Evolutionary conservation across 2,888 invertebrate species (phyloP).

Genomic region (Lissonota sp.): DNA sequence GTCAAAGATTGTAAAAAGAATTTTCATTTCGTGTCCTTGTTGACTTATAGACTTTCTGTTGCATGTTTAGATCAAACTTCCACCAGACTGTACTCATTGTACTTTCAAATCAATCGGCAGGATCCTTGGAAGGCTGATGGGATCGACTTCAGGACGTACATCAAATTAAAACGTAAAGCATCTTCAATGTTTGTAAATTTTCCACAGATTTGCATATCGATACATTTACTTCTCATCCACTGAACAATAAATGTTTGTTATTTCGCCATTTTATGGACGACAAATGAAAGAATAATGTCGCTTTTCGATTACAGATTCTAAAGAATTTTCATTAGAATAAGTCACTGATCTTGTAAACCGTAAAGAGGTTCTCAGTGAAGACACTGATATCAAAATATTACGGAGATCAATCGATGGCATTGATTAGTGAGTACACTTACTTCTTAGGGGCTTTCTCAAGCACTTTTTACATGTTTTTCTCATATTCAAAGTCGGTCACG

Average conservation of each 20-base stretch:
- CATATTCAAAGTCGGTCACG: not conserved
- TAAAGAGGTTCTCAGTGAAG: not conserved
- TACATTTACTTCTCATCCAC: too few species aligned
- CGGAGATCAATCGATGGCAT: slow-evolving; percentile 13
- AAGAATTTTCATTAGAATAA: not conserved
- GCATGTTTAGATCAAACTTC: slow-evolving; percentile 22
- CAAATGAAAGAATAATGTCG: too few species aligned
- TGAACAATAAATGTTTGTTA: too few species aligned
- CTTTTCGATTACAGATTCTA: slow-evolving; percentile 1
- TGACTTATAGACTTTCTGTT: too few species aligned
- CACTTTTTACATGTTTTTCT: slow-evolving; percentile 9
- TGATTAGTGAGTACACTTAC: slow-evolving; percentile 32
- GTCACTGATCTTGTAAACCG: not conserved
- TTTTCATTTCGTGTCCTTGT: too few species aligned
- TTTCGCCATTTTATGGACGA: too few species aligned
- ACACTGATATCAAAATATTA: not conserved
- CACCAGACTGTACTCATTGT: not conserved
- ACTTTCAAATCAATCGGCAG: not conserved
- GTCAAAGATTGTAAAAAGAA: too few species aligned
- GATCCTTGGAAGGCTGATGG: not conserved
- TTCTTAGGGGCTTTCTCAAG: not conserved
- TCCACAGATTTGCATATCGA: too few species aligned
- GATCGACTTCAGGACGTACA: not conserved
- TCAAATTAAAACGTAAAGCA: slow-evolving; percentile 13
- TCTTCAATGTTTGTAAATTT: not conserved